A percentile compares a stretch with the other conserved stretches of the same genome.
These are phyloP conservation scores for Agrenia bidenticulata DNA, from an alignment of 2,888 invertebrate genomes.

Conservation along the genomic window DNA sequence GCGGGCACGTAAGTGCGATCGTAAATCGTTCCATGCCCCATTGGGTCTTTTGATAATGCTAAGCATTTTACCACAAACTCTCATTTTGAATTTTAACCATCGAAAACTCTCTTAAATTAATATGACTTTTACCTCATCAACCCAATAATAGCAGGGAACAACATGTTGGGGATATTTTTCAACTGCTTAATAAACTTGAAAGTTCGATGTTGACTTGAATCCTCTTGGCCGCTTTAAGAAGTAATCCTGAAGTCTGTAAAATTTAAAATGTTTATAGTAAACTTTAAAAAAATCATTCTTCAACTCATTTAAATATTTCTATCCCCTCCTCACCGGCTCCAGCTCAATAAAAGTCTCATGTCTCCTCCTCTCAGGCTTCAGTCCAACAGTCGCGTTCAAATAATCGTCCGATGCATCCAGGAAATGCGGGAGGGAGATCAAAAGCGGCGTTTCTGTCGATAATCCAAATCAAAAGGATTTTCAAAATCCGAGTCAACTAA, in stretches of 20 bases:
- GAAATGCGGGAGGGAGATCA: slow-evolving; percentile 41
- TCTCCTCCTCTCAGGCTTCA: slow-evolving; percentile 24
- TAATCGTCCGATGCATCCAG: slow-evolving; percentile 34
- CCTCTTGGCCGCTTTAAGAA: slow-evolving; percentile 36
- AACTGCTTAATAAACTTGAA: slow-evolving; percentile 34
- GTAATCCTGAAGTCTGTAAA: slow-evolving; percentile 33
- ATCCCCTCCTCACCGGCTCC: slow-evolving; percentile 33
- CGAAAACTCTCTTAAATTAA: neutral
- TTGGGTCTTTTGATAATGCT: too few relatives aligned
- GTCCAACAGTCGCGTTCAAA: slow-evolving; percentile 25
- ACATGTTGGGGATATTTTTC: slow-evolving; percentile 32
- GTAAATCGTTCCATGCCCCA: too few relatives aligned
- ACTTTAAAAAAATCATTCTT: neutral
- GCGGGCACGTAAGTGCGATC: too few relatives aligned
- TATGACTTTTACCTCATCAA: slow-evolving; percentile 31
- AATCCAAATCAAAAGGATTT: neutral
- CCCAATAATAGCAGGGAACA: slow-evolving; percentile 42
- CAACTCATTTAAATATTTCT: neutral
- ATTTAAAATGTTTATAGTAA: neutral
- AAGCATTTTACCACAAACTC: too few relatives aligned
- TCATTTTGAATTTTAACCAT: neutral
- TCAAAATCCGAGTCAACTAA: too few relatives aligned
- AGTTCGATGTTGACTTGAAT: slow-evolving; percentile 44
- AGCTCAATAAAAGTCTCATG: slow-evolving; percentile 45
- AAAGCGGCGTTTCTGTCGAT: slow-evolving; percentile 37